Conservation (phyloP, 2,888 invertebrate species). For the Drosophila trichaetosa region DNA sequence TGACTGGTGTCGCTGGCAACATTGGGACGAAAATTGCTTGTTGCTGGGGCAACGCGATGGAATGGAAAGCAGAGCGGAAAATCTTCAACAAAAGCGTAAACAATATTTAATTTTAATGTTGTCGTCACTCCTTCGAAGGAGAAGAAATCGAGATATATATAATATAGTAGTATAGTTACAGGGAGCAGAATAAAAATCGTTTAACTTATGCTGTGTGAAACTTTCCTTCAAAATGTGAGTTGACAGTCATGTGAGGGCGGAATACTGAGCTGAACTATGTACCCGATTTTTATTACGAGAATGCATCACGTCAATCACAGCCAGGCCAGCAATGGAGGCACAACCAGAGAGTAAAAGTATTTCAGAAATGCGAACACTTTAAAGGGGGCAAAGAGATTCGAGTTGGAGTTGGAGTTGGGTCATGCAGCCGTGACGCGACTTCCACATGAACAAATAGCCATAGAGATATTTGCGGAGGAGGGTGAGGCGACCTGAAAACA, state of each 20-base stretch:
- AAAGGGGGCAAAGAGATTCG: constrained; percentile 1
- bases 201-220: constrained; percentile 64
- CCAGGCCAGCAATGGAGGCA: constrained; percentile 27
- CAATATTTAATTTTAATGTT: constrained; percentile 77
- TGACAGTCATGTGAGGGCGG: constrained; percentile 11
- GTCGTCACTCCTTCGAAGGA: constrained; percentile 53
- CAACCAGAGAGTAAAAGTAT: constrained; percentile 50
- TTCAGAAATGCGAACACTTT: constrained; percentile 39
- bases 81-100: constrained; percentile 60
- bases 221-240: constrained; percentile 18
- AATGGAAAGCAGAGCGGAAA: constrained; percentile 59
- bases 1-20: constrained; percentile 49
- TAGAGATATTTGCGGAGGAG: constrained; percentile 21
- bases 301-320: constrained; percentile 59
- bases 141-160: constrained; percentile 4
- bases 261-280: constrained; percentile 20
- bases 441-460: constrained; percentile 63
- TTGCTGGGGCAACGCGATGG: constrained; percentile 57
- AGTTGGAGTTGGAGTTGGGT: constrained; percentile 5
- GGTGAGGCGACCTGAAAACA: constrained; percentile 22
- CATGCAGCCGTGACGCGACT: constrained; percentile 49
- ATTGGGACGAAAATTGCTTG: constrained; percentile 62
- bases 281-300: constrained; percentile 46
- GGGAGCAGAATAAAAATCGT: constrained; percentile 34
- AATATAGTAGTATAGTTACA: not conserved